Percentiles rank a stretch among this genome's conserved stretches.
These are phyloP conservation scores for Rhynchonycteris naso DNA, from an alignment of 2,797 vertebrate species.

Conservation along the genomic window DNA sequence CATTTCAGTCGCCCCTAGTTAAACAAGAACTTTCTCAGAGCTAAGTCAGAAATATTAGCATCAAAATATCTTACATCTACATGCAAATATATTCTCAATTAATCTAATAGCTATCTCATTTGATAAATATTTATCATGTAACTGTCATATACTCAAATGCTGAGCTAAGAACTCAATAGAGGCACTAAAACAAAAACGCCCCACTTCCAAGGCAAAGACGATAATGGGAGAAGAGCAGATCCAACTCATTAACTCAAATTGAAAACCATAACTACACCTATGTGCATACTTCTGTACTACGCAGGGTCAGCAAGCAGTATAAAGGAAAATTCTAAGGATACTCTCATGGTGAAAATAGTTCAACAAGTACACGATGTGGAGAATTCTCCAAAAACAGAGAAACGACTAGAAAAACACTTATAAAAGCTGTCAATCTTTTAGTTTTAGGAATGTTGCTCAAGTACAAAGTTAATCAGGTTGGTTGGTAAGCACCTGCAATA, in stretches of 20 bases:
- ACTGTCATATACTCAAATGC: background rate
- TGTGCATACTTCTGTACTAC: background rate
- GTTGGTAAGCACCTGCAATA: background rate
- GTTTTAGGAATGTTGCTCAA: background rate
- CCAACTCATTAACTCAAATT: background rate
- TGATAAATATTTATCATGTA: constrained; percentile 59
- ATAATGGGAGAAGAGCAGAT: background rate
- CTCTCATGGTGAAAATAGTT: background rate
- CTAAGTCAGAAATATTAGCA: constrained; percentile 53
- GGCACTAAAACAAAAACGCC: constrained; percentile 21
- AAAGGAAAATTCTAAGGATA: background rate
- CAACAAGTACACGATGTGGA: background rate
- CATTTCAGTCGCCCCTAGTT: constrained; percentile 3
- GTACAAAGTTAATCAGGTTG: background rate
- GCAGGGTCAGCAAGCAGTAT: background rate
- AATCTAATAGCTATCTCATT: constrained; percentile 16
- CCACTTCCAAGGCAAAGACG: constrained; percentile 4
- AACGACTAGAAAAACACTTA: background rate
- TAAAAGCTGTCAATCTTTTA: background rate
- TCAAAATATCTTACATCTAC: constrained; percentile 43
- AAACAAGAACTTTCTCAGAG: constrained; percentile 31
- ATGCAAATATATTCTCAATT: constrained; percentile 51
- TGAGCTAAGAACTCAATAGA: background rate
- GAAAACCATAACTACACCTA: background rate
- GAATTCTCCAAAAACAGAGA: background rate